Percentiles rank a stretch among this genome's conserved stretches.
phyloP scores from a whole-genome alignment of 2,113 vertebrate species.

The Chloebia gouldiae region DNA sequence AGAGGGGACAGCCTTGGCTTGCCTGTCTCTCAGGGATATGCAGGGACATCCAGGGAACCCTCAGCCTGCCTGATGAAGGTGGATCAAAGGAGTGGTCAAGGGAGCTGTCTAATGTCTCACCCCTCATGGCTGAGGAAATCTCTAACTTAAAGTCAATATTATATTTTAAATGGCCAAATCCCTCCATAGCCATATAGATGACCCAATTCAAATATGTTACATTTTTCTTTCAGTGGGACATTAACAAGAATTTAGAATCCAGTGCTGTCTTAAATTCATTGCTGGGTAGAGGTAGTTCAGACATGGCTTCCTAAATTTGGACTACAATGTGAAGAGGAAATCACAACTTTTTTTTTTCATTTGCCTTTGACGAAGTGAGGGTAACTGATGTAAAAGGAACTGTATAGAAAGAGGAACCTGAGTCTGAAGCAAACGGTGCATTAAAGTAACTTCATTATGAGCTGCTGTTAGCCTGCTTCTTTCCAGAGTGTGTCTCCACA shows the following conservation, averaged over 20 bases:
- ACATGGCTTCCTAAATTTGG: neutral
- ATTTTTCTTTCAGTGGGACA: neutral
- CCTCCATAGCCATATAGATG: fast-evolving
- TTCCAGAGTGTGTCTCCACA: neutral
- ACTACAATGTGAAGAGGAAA: neutral
- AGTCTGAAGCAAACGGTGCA: neutral
- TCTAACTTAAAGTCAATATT: neutral
- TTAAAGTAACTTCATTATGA: neutral
- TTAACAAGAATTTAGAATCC: neutral
- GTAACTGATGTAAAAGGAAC: neutral
- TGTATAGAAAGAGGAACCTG: neutral
- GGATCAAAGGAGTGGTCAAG: neutral
- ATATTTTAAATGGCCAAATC: neutral
- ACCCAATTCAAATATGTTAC: neutral
- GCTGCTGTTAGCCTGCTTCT: neutral
- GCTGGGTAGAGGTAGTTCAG: neutral
- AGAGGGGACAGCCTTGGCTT: neutral
- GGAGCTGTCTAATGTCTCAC: neutral
- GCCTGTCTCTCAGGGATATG: neutral
- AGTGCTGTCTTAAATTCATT: neutral
- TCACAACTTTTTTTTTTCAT: neutral
- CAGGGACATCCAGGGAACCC: neutral
- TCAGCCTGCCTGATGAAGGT: neutral
- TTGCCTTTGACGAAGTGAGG: neutral
- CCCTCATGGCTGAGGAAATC: neutral